Conservation (phyloP, 2,888 invertebrate genomes). For the Mimachlamys varia region DNA sequence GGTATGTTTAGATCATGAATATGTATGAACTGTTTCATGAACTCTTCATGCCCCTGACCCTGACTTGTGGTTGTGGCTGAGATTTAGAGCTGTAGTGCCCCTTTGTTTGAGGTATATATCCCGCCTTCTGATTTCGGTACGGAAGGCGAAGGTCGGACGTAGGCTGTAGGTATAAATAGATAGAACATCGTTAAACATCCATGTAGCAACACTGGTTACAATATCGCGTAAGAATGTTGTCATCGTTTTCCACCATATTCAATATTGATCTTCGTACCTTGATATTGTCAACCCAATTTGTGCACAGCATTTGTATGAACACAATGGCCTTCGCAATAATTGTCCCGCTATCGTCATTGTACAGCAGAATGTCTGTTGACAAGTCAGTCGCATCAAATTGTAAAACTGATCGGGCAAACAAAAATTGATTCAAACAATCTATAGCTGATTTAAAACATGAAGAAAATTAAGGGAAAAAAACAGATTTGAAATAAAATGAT, state of each 20-base stretch:
- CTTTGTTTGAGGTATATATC: background rate
- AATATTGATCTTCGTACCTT: background rate
- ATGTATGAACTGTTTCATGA: background rate
- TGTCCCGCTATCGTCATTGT: conserved; percentile 9
- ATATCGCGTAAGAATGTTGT: conserved; percentile 3
- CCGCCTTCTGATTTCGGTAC: background rate
- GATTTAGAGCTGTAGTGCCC: background rate
- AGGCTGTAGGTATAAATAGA: conserved; percentile 27
- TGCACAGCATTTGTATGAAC: conserved; percentile 26
- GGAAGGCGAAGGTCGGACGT: background rate
- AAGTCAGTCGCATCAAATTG: background rate
- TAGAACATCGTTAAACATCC: background rate
- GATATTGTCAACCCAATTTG: conserved; percentile 20
- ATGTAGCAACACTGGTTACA: background rate
- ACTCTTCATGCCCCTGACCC: background rate
- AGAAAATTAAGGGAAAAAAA: background rate
- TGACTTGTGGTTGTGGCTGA: background rate
- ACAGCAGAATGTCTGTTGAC: background rate
- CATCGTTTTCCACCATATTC: conserved; percentile 15
- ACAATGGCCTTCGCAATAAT: background rate
- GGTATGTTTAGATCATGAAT: background rate
- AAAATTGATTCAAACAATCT: background rate
- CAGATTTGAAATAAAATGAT: background rate
- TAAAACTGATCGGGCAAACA: background rate
- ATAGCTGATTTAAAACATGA: background rate